Evolutionary conservation across 2,888 invertebrate genomes (phyloP).

Genomic region (Camponotus fellah): DNA sequence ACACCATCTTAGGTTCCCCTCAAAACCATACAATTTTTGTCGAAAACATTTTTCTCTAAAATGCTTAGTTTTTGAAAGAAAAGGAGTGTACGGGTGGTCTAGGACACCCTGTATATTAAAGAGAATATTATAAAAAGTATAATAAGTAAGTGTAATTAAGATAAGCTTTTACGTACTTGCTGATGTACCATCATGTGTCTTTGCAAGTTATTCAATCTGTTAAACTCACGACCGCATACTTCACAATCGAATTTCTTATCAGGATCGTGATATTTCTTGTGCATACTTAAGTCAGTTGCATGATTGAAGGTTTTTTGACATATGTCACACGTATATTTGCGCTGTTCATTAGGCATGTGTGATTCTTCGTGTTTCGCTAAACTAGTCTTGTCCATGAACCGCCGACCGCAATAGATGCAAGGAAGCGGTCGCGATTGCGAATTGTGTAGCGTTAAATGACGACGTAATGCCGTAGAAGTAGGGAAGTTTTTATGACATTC

Average conservation of each 20-base stretch:
- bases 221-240: slow-evolving; percentile 85
- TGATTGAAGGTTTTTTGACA: slow-evolving; percentile 88
- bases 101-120: too few species aligned
- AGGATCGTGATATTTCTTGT: slow-evolving; percentile 85
- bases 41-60: too few species aligned
- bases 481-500: slow-evolving; percentile 86
- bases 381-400: slow-evolving; percentile 85
- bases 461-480: slow-evolving; percentile 84
- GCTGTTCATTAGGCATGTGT: slow-evolving; percentile 84
- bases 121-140: neutral
- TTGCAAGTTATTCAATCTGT: slow-evolving; percentile 85
- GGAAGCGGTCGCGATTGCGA: slow-evolving; percentile 84
- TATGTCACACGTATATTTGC: slow-evolving; percentile 86
- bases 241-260: slow-evolving; percentile 85
- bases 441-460: slow-evolving; percentile 85
- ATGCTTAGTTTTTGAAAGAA: too few species aligned
- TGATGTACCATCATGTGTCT: slow-evolving; percentile 86
- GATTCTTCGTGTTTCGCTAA: slow-evolving; percentile 85
- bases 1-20: too few species aligned
- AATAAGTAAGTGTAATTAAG: slow-evolving; percentile 8
- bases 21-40: too few species aligned
- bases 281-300: slow-evolving; percentile 86
- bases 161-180: slow-evolving; percentile 80
- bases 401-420: slow-evolving; percentile 85
- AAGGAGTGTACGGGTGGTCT: too few species aligned